Base-by-base conservation (phyloP, 2,797 vertebrate species). In the Discoglossus pictus region DNA sequence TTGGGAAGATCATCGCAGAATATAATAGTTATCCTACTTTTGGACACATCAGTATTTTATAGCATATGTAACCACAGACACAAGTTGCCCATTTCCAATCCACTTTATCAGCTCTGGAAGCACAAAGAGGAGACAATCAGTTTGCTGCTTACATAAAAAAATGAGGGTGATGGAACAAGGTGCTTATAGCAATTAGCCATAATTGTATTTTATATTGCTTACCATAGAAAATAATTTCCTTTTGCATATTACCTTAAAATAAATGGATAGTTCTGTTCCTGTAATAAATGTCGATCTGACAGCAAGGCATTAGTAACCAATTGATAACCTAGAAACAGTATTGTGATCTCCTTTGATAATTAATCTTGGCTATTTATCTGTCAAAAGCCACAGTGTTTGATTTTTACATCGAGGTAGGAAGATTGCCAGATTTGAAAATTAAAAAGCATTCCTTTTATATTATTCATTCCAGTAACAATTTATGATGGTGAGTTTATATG, bases 401-500 rank as follows among this genome's bases (percentile, higher is more conserved):
- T 85, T 92, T 24, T 90, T 91, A 90, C 89, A 86, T 83, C 83
- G 85, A 89, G 76, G 85, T 85, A 84, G 88, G 93, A 88, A 88
- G 89, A 92, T 91, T 89, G 88, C 90, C 91, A 87, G 92, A 90
- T 95, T 91, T 87, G 89, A 92, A 92, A 94, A 94, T 93, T 91
- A 92, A 94, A 92, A 94, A 91, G 85, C 87, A 89, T 94, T 92
- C 87, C 85, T 90, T 86, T 94, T 94, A 88, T 89, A 82, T 87
- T 84, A 87, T 86, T 92, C 90, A 90, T 92, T 83, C 87, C 83
- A 85, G 87, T 87, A 88, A 92, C 90, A 88, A 95, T 95, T 95
- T 95, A 95, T 90, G 92, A 89, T 87, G 86, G 85, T 75, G 81
- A 78, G 82, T 92, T 91, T 90, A 89, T 84, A 87, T 87, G 88